Percentiles rank a stretch among this genome's conserved stretches.
Evolutionary conservation across 53 echinoderm and acorn worm species (phyloP).

Genomic region (Luidia sarsii): DNA sequence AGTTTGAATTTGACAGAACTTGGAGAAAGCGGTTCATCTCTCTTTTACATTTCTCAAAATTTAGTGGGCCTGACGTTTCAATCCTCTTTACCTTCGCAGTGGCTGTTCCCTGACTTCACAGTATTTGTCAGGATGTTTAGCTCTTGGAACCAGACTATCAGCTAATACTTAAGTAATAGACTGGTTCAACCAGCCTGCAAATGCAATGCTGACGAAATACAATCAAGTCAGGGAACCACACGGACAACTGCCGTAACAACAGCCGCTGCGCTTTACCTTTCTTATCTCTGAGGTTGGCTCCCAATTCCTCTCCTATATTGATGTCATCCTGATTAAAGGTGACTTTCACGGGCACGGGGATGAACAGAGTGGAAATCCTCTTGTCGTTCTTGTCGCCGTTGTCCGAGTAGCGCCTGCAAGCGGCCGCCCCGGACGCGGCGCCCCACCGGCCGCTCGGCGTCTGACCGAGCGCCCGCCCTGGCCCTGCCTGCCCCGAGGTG

Average conservation of each 20-base stretch:
- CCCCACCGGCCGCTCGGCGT: neutral
- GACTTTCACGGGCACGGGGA: conserved; percentile 91
- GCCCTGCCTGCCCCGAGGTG: neutral
- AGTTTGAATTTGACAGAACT: neutral
- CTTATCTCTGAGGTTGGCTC: conserved; percentile 81
- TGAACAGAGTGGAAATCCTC: conserved; percentile 83
- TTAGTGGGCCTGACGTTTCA: too few species aligned
- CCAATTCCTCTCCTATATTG: conserved; percentile 92
- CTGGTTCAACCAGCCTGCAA: too few species aligned
- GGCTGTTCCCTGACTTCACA: too few species aligned
- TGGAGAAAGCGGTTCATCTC: neutral
- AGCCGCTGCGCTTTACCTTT: too few species aligned
- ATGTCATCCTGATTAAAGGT: conserved; percentile 87
- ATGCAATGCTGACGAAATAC: too few species aligned
- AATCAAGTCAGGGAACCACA: too few species aligned
- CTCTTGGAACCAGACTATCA: too few species aligned
- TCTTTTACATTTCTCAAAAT: too few species aligned
- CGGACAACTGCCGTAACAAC: too few species aligned
- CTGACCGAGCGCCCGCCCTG: neutral
- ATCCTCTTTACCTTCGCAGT: too few species aligned
- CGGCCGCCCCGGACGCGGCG: neutral
- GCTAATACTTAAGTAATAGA: too few species aligned
- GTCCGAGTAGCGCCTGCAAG: conserved; percentile 19
- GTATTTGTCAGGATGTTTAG: too few species aligned
- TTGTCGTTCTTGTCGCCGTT: conserved; percentile 51